Base-by-base conservation (phyloP, 64 coral and sea anemone species). In the Dendronephthya gigantea region DNA sequence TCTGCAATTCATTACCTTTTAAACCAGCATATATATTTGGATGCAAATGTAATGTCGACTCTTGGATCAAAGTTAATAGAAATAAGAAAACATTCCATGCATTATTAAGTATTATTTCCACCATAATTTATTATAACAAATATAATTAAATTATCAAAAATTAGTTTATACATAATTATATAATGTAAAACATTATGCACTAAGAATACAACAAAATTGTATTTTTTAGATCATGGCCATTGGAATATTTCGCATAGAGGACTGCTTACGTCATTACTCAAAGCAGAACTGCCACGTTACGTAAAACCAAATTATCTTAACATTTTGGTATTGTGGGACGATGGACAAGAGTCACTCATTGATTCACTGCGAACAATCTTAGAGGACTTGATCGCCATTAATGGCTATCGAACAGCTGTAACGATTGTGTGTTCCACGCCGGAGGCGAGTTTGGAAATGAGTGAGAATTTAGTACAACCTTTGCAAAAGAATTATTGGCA, bases 181-280 rank as follows among this genome's bases (percentile, higher is more conserved):
- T n/a, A n/a, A n/a, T n/a, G n/a, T n/a, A n/a, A n/a, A n/a, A n/a
- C n/a, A n/a, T n/a, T n/a, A n/a, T n/a, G n/a, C n/a, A n/a, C n/a
- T n/a, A n/a, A n/a, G n/a, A n/a, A n/a, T n/a, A n/a, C n/a, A n/a
- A n/a, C n/a, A n/a, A n/a, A n/a, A n/a, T n/a, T n/a, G n/a, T n/a
- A n/a, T n/a, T n/a, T n/a, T 76, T 65, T 72, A 7, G 92, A 70
- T 36, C 84, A 93, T 49, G 88, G 83, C 16, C 22, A 15, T 0
- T 93, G 92, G 92, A 93, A 84, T 84, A 84, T 22, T 16, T 27
- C 85, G n/a, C 92, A 93, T 83, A 81, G 88, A 11, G 86, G 76
- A 37, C 86, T 22, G 23, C 79, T 90, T 45, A 45, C 36, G 28
- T 30, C 82, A n/a, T 47, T 72, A 22, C 66, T 93, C 23, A 84